Evolutionary conservation across 2,113 vertebrate genomes (phyloP).

Genomic region (Actenoides lindsayi): DNA sequence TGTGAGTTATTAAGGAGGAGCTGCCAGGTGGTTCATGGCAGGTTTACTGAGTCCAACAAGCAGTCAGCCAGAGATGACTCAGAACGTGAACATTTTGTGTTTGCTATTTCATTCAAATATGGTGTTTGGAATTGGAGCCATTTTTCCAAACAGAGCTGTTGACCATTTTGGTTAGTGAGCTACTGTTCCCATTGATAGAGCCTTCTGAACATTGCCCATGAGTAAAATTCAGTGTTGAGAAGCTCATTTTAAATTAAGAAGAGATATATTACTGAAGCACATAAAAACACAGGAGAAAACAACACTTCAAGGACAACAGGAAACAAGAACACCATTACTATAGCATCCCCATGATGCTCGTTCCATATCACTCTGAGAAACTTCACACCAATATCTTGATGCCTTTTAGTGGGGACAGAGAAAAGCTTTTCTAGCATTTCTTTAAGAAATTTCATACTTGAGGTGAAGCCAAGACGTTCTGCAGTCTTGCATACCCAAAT

Average conservation of each 20-base stretch:
- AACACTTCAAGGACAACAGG: neutral
- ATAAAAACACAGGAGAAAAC: neutral
- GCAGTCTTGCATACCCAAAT: neutral
- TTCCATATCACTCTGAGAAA: neutral
- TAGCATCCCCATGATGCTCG: neutral
- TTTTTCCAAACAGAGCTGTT: neutral
- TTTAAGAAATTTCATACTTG: neutral
- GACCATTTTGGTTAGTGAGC: constrained; percentile 32
- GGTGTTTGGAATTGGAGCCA: neutral
- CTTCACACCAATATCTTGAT: neutral
- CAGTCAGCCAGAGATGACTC: neutral
- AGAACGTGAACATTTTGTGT: rapidly evolving
- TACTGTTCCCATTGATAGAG: neutral
- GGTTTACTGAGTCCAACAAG: neutral
- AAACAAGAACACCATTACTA: neutral
- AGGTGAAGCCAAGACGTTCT: neutral
- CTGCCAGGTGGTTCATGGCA: neutral
- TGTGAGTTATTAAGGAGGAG: neutral
- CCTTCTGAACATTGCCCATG: neutral
- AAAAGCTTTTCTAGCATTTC: neutral
- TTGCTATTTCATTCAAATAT: neutral
- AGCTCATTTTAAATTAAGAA: neutral
- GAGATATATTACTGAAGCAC: neutral
- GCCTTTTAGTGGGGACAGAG: neutral
- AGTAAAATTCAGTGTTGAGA: neutral